phyloP scores from a whole-genome alignment of 2,888 invertebrate species.

The Onthophagus sagittarius region DNA sequence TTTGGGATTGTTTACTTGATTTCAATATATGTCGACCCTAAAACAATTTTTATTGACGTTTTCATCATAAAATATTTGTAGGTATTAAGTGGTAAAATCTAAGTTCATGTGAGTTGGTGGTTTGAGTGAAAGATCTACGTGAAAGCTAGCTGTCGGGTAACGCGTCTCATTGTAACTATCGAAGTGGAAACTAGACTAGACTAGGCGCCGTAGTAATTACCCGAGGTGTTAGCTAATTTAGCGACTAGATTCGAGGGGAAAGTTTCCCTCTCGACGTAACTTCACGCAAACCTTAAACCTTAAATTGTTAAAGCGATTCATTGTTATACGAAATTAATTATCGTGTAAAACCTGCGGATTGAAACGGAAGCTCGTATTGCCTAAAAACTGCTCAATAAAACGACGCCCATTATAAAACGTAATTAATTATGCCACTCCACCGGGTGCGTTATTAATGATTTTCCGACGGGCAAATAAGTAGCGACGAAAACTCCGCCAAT shows the following conservation, averaged over 20 bases:
- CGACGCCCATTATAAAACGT: not conserved
- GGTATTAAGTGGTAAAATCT: no score
- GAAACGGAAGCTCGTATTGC: not conserved
- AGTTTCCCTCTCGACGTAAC: not conserved
- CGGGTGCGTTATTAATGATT: not conserved
- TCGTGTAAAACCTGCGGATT: not conserved
- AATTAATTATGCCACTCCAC: not conserved
- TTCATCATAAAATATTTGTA: no score
- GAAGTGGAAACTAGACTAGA: not conserved
- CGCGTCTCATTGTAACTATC: not conserved
- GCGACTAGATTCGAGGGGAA: not conserved
- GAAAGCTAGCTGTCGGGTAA: not conserved
- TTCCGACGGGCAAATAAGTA: not conserved
- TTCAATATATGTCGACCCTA: not conserved
- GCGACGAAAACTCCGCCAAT: not conserved
- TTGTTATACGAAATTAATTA: not conserved
- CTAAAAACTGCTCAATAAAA: not conserved
- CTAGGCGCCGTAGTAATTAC: not conserved
- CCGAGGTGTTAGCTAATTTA: not conserved
- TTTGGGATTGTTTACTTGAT: not conserved
- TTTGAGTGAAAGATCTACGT: not conserved
- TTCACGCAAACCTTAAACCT: not conserved
- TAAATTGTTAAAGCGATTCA: not conserved
- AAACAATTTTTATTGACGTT: no score
- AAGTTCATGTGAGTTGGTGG: not conserved